Percentiles rank a stretch among this genome's conserved stretches.
Evolutionary conservation across 2,113 vertebrate species (phyloP).

Genomic region (Dromas ardeola): DNA sequence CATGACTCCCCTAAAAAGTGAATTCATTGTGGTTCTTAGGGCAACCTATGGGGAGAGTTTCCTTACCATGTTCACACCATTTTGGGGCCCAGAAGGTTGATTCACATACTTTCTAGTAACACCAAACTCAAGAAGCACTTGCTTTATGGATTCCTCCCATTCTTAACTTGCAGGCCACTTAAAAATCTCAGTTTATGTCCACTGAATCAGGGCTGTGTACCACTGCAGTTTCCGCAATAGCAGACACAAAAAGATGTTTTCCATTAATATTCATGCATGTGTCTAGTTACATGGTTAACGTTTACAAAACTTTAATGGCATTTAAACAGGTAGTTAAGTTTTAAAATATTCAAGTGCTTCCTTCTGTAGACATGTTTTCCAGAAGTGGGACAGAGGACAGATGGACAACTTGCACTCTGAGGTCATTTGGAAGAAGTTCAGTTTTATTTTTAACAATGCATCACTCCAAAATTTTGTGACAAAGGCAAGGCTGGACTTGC

Average conservation of each 20-base stretch:
- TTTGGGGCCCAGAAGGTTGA: not conserved
- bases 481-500: not conserved
- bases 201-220: not conserved
- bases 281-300: not conserved
- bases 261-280: rapidly evolving
- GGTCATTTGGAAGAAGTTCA: not conserved
- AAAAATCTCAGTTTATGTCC: not conserved
- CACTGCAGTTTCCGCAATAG: not conserved
- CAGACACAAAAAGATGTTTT: not conserved
- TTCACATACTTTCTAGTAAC: not conserved
- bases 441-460: not conserved
- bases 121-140: not conserved
- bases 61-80: rapidly evolving
- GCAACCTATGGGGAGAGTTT: not conserved
- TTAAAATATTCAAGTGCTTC: not conserved
- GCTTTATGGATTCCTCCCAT: not conserved
- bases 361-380: not conserved
- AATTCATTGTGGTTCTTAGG: not conserved
- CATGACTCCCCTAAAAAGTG: rapidly evolving
- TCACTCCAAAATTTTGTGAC: not conserved
- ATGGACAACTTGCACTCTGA: not conserved
- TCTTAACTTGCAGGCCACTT: not conserved
- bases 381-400: not conserved
- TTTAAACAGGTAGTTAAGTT: not conserved
- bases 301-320: not conserved